Evolutionary conservation across 2,113 vertebrate species (phyloP).

Genomic region (Mesembrinibis cayennensis): DNA sequence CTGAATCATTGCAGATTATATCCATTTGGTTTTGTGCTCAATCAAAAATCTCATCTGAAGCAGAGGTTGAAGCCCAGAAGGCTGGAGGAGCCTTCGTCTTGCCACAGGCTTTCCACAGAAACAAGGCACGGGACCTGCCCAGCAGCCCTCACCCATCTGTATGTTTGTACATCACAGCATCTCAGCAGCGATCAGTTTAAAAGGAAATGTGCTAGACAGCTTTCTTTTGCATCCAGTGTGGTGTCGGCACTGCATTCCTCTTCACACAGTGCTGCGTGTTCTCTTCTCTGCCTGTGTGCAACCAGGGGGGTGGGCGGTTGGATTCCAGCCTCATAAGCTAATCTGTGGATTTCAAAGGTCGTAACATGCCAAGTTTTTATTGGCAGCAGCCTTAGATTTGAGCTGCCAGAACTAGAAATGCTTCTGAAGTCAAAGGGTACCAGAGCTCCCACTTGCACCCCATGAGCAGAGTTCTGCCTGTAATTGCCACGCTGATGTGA

Average conservation of each 20-base stretch:
- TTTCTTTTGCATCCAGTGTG: background rate
- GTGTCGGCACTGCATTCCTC: rapidly evolving
- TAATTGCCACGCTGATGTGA: rapidly evolving
- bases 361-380: background rate
- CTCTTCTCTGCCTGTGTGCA: background rate
- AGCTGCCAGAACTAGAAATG: background rate
- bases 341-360: background rate
- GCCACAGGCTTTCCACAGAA: background rate
- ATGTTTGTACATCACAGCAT: rapidly evolving
- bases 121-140: background rate
- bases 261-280: background rate
- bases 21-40: background rate
- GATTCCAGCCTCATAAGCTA: constrained; percentile 13
- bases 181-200: background rate
- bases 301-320: rapidly evolving
- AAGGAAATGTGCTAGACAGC: background rate
- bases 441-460: background rate
- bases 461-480: background rate
- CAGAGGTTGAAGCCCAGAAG: background rate
- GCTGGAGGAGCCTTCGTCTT: background rate
- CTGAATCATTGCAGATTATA: background rate
- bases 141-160: background rate
- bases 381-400: background rate
- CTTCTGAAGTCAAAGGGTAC: background rate
- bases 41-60: background rate